Evolutionary conservation across 2,113 vertebrate genomes (phyloP).

Genomic region (Pheucticus melanocephalus): DNA sequence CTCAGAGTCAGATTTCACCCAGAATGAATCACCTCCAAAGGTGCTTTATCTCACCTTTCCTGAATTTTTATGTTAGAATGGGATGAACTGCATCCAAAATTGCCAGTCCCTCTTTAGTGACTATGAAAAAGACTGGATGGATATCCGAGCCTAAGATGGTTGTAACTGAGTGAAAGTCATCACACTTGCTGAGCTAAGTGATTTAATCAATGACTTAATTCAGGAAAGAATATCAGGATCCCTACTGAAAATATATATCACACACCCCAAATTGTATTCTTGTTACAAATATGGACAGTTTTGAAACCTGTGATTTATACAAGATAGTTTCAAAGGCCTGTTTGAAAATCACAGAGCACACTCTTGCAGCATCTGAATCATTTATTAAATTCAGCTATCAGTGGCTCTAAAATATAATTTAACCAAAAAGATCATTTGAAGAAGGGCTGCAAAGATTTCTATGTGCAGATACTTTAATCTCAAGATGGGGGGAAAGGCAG

Average conservation of each 20-base stretch:
- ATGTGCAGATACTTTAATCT: neutral
- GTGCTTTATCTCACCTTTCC: neutral
- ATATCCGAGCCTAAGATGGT: neutral
- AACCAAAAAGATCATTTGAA: neutral
- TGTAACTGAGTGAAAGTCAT: neutral
- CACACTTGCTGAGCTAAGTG: neutral
- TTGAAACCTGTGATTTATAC: slow-evolving; percentile 16
- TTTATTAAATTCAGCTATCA: slow-evolving; percentile 46
- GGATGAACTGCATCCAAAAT: neutral
- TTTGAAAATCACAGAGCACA: slow-evolving; percentile 37
- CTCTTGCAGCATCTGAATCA: slow-evolving; percentile 36
- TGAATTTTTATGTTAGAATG: neutral
- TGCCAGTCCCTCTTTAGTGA: neutral
- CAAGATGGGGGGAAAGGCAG: neutral
- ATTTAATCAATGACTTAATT: neutral
- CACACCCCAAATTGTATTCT: neutral
- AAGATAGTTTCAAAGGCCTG: neutral
- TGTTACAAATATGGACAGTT: neutral
- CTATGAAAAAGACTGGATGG: neutral
- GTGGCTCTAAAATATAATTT: slow-evolving; percentile 39
- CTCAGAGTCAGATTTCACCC: neutral
- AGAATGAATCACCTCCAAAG: neutral
- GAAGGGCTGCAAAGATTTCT: neutral
- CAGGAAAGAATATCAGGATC: neutral
- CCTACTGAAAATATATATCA: neutral